Conservation (phyloP, 2,888 invertebrate genomes). For the Xestobium rufovillosum region DNA sequence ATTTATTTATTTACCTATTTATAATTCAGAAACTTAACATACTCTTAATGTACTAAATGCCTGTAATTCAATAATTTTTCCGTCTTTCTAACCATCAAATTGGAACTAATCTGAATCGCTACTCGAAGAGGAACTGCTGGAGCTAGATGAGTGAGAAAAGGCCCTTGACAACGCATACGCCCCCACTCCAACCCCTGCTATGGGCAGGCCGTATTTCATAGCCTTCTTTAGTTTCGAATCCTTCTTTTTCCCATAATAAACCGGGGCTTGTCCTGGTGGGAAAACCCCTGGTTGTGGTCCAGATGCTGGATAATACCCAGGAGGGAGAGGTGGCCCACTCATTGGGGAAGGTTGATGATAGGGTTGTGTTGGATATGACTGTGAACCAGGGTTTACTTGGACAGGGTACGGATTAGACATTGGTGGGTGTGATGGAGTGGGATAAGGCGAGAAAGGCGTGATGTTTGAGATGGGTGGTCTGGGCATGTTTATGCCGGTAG, state of each 20-base stretch:
- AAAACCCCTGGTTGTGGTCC: slow-evolving; percentile 8
- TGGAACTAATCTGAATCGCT: slow-evolving; percentile 12
- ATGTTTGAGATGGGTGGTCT: slow-evolving; percentile 4
- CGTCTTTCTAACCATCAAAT: slow-evolving; percentile 9
- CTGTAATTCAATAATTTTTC: no score
- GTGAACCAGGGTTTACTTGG: slow-evolving; percentile 11
- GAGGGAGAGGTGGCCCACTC: slow-evolving; percentile 13
- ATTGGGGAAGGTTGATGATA: slow-evolving; percentile 8
- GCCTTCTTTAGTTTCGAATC: slow-evolving; percentile 35
- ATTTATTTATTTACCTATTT: no score
- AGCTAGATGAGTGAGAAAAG: slow-evolving; percentile 26
- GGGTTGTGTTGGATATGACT: slow-evolving; percentile 6
- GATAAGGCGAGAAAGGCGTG: no score
- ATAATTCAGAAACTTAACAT: no score
- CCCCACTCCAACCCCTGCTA: slow-evolving; percentile 46
- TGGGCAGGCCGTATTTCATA: slow-evolving; percentile 42
- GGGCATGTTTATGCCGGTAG: slow-evolving; percentile 4
- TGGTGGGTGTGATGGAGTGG: slow-evolving; percentile 5
- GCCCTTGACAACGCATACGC: slow-evolving; percentile 52
- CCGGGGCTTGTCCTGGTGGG: slow-evolving; percentile 8
- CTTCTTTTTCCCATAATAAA: slow-evolving; percentile 18
- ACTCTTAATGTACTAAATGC: no score
- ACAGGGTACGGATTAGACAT: not conserved
- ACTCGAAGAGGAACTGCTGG: slow-evolving; percentile 14
- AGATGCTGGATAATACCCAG: slow-evolving; percentile 15